phyloP scores from a whole-genome alignment of 1,140 invertebrate genomes.

The Bathynomus jamesi region DNA sequence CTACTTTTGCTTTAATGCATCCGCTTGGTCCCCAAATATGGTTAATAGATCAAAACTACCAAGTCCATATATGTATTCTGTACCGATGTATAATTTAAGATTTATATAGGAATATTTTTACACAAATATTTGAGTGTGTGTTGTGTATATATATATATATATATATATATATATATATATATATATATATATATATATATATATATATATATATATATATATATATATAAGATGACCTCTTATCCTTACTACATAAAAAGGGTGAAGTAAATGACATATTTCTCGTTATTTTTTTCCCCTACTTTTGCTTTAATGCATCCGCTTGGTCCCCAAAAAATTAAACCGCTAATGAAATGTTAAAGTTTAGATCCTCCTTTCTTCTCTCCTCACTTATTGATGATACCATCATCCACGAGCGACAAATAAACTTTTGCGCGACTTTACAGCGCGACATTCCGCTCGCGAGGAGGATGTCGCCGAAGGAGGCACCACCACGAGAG shows the following conservation, averaged over 20 bases:
- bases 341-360: neutral
- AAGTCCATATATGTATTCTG: neutral
- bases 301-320: neutral
- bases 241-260: neutral
- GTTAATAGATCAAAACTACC: too few species aligned
- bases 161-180: neutral
- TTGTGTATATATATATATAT: neutral
- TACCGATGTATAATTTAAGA: neutral
- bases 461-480: neutral
- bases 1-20: too few species aligned
- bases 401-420: neutral
- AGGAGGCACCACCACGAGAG: neutral
- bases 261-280: neutral
- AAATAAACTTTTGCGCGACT: neutral
- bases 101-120: neutral
- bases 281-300: neutral
- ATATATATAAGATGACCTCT: neutral
- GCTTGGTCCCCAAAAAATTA: neutral
- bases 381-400: neutral
- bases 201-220: neutral
- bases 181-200: slow-evolving; percentile 3
- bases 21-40: too few species aligned
- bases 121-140: neutral
- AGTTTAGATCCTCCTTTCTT: neutral
- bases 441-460: neutral